phyloP scores from a whole-genome alignment of 1,140 invertebrate genomes.

The Drosophila ficusphila region DNA sequence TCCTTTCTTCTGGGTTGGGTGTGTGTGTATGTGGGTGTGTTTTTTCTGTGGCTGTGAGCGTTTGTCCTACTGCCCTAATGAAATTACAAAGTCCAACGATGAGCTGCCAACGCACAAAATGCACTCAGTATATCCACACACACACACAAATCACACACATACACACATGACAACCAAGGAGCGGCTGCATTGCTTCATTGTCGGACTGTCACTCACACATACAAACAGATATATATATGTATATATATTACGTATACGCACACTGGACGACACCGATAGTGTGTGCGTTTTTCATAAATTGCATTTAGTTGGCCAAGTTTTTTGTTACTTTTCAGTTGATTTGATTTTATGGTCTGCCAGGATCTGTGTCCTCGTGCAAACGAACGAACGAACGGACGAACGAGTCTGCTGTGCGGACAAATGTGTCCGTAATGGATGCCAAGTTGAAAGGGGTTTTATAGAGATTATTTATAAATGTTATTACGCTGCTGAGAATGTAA shows the following conservation, averaged over 20 bases:
- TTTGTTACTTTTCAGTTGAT: constrained; percentile 51
- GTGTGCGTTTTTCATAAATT: constrained; percentile 71
- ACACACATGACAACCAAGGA: constrained; percentile 1
- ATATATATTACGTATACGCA: no score
- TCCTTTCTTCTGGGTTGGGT: neutral
- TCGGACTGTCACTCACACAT: constrained; percentile 3
- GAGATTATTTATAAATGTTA: constrained; percentile 53
- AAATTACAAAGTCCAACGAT: constrained; percentile 63
- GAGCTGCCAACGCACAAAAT: constrained; percentile 60
- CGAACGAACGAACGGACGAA: neutral
- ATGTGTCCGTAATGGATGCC: constrained; percentile 49
- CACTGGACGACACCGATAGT: constrained; percentile 28
- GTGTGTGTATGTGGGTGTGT: constrained; percentile 2
- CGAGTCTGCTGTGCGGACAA: constrained; percentile 20
- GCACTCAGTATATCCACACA: constrained; percentile 45
- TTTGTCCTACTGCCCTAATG: constrained; percentile 80
- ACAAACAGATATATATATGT: no score
- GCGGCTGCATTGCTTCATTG: constrained; percentile 12
- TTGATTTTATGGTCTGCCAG: constrained; percentile 50
- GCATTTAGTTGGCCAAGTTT: constrained; percentile 70
- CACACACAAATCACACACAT: constrained; percentile 23
- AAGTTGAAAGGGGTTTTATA: constrained; percentile 49
- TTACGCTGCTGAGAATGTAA: constrained; percentile 38
- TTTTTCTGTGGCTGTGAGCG: constrained; percentile 40
- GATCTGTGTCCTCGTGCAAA: constrained; percentile 28